Evolutionary conservation across 1,140 invertebrate species (phyloP), one percentile per base, ranked within the genome.

Genomic region (Epicauta chinensis): DNA sequence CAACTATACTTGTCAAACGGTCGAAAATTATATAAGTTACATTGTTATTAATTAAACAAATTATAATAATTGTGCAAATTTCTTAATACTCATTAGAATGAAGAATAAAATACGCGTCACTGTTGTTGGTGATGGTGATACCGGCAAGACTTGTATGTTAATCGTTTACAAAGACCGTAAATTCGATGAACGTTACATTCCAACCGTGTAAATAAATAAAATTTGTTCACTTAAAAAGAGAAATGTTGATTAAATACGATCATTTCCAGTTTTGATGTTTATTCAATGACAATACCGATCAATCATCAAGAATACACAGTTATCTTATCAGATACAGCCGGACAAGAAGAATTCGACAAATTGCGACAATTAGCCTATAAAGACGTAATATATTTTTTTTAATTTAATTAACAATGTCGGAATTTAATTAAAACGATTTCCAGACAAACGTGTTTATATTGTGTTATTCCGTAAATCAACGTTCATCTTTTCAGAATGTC

Each of bases 361-460:
- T 75, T 98, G 36, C 79, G 95, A 65, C 93, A 93, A 14, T 75
- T 98, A 7, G 96, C 93, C n/a, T 98, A 98, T 75, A 94, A 93
- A 30, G 93, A 64, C 41, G 67, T 69, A 50, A 65, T 59, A 52
- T 38, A 12, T n/a, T 3, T 45, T 36, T 11, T 29, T 13, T 10
- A 49, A n/a, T 30, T 35, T 43, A 34, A 37, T 15, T 17, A 16
- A 13, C 34, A n/a, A 51, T 46, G 38, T 37, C 49, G 15, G 41
- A 44, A 16, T 3, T 9, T 15, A 17, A 31, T 31, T 55, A 23
- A 49, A n/a, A n/a, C n/a, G n/a, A 16, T 61, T 94, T 59, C 6
- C 91, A 97, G 74, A 97, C 94, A 17, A 94, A 98, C 75, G 93
- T 97, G 40, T 98, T 98, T 75, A 81, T 98, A 37, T 91, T 98